Evolutionary conservation across 2,888 invertebrate genomes (phyloP).

Genomic region (Noctua janthina): DNA sequence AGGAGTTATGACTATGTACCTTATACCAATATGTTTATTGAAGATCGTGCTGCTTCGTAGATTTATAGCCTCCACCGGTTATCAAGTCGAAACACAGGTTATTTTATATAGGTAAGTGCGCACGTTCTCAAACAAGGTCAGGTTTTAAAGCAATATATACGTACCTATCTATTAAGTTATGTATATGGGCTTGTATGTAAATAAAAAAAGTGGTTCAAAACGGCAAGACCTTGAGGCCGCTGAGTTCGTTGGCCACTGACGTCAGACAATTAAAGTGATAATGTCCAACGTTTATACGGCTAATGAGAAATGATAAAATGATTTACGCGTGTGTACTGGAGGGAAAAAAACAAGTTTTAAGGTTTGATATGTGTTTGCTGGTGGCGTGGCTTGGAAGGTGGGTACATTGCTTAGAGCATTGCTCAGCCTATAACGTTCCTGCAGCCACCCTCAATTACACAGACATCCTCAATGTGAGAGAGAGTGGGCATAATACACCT

Average conservation of each 20-base stretch:
- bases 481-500: background rate
- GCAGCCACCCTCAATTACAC: too few relatives aligned
- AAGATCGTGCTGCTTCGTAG: slow-evolving; percentile 6
- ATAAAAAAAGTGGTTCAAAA: slow-evolving; percentile 64
- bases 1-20: background rate
- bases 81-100: slow-evolving; percentile 16
- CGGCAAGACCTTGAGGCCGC: slow-evolving; percentile 67
- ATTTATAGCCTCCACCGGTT: slow-evolving; percentile 30
- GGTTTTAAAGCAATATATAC: slow-evolving; percentile 16
- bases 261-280: slow-evolving; percentile 71
- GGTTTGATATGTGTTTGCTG: background rate
- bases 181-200: slow-evolving; percentile 49
- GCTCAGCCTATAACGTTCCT: background rate
- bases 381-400: background rate
- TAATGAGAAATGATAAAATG: slow-evolving; percentile 62
- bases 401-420: background rate
- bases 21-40: background rate
- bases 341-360: slow-evolving; percentile 28
- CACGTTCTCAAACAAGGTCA: slow-evolving; percentile 36
- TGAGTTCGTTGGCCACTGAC: slow-evolving; percentile 69
- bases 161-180: slow-evolving; percentile 6
- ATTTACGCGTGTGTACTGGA: slow-evolving; percentile 22
- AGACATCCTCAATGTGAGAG: background rate
- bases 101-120: background rate
- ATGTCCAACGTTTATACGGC: slow-evolving; percentile 51